Base-by-base conservation (phyloP, 2,797 vertebrate species). In the Lutjanus argentimaculatus region DNA sequence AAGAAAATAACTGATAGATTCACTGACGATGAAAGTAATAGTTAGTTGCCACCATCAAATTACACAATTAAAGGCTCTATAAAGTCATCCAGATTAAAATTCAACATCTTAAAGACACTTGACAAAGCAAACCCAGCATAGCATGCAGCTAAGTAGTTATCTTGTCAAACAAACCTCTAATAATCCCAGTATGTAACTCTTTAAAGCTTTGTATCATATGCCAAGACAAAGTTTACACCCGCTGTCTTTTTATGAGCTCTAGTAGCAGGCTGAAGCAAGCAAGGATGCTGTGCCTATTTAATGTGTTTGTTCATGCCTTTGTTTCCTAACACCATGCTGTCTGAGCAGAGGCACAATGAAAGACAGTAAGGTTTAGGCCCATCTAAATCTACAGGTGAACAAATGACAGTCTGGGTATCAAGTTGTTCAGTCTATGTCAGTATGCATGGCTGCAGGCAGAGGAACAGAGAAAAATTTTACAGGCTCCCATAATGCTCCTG, bases 221-320 rank as follows among this genome's bases (percentile, higher is more conserved):
- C 72, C 82, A 77, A 75, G 56, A 53, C 42, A 22, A 45, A 53
- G 75, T 84, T 83, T 78, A 67, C 15, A 48, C 49, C 74, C 11
- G 0, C n/a, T 59, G 22, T 77, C 59, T 53, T 67, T 55, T 14
- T 64, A 7, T 49, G 40, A 22, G 58, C 46, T 71, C 67, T 13
- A 48, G 71, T 11, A 74, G 73, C 87, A 90, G 52, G 84, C 57
- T 77, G 17, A 52, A 83, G 72, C 72, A 87, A 67, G 80, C 76
- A 63, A 52, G 6, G 30, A 59, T 66, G 55, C 6, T 72, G 42
- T 30, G 14, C 51, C 30, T 56, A 22, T 53, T 71, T 12, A 52
- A 30, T 64, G 61, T 62, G 25, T 79, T 62, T 70, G 46, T 63
- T 55, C 19, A 55, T 42, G 68, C 12, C 42, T 70, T 56, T 43